Base-by-base conservation (phyloP, 2,797 vertebrate species). In the Orientallactaga sibirica region DNA sequence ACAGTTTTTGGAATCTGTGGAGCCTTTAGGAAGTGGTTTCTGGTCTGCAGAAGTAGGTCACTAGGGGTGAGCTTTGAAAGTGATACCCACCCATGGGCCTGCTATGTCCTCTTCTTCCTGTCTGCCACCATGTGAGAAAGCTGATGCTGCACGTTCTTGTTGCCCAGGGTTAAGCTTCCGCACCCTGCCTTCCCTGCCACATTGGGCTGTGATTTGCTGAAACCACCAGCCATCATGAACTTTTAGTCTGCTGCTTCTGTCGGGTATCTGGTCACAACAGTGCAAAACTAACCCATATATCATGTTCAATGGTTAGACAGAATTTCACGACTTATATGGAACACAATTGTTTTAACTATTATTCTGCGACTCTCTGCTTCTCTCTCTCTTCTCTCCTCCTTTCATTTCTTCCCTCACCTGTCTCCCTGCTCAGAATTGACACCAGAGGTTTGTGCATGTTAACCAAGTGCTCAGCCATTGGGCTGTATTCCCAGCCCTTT, bases 311-410 rank as follows among this genome's bases (percentile, higher is more conserved):
- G 29, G 12, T 52, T 70, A 75, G 4, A 82, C 1, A 81, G 55
- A 43, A 52, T 71, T 91, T 90, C 55, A 86, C 27, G 76, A n/a
- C 24, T 88, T 48, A 7, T 12, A 52, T 37, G n/a, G 10, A 73
- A 25, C 22, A 85, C 24, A 86, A 61, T 24, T 82, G 6, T 82
- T 84, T 91, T 61, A 87, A 78, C 4, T 83, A 75, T 41, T 89
- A 64, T 82, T 27, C 29, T 18, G 1, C 87, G 62, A 37, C 18
- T 48, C 18, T 48, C 52, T 24, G 6, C 43, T 77, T 92, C 33
- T 90, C 70, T 86, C 33, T 41, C 58, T 48, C 82, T 55, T 84
- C n/a, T 62, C 20, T 25, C 73, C n/a, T 73, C 52, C 27, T 19
- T 16, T 16, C 24, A 0, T 15, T 41, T 33, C 52, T 20, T 25